phyloP scores from a whole-genome alignment of 1,140 invertebrate species.

The Drosophila hydei region DNA sequence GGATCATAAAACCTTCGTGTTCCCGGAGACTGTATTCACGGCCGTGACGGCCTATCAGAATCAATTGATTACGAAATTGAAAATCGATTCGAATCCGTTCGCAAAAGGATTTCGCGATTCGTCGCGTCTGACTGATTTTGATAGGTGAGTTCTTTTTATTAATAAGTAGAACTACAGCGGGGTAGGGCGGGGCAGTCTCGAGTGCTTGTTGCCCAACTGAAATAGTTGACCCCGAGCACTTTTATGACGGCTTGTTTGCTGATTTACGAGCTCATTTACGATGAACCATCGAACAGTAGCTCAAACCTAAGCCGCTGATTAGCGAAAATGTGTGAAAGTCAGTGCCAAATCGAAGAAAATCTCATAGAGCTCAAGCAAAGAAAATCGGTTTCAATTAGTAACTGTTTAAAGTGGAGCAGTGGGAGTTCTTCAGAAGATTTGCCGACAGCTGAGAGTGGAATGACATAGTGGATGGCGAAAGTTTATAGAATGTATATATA shows the following conservation, averaged over 20 bases:
- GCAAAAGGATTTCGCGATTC: conserved; percentile 98
- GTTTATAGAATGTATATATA: not conserved
- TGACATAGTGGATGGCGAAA: not conserved
- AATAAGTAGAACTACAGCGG: not conserved
- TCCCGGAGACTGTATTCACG: conserved; percentile 98
- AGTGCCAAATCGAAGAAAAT: conserved; percentile 4
- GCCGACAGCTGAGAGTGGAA: not conserved
- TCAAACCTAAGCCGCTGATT: conserved; percentile 55
- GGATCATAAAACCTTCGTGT: conserved; percentile 96
- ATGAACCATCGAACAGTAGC: conserved; percentile 60
- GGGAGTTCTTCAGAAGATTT: not conserved
- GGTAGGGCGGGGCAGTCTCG: not conserved
- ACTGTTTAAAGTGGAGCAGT: conserved; percentile 38
- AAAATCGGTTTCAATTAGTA: conserved; percentile 49
- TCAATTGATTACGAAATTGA: conserved; percentile 97
- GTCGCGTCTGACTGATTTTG: conserved; percentile 96
- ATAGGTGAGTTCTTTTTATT: conserved; percentile 85
- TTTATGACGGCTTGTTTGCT: conserved; percentile 43
- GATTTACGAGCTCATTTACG: conserved; percentile 52
- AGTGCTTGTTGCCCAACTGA: conserved; percentile 1
- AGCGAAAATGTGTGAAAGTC: conserved; percentile 78
- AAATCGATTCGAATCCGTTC: conserved; percentile 98
- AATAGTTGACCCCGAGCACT: conserved; percentile 47
- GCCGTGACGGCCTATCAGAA: conserved; percentile 99
- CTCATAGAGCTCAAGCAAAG: not conserved